These are phyloP conservation scores for Amblyteles armatorius DNA, from an alignment of 2,888 invertebrate genomes.

Conservation along the genomic window DNA sequence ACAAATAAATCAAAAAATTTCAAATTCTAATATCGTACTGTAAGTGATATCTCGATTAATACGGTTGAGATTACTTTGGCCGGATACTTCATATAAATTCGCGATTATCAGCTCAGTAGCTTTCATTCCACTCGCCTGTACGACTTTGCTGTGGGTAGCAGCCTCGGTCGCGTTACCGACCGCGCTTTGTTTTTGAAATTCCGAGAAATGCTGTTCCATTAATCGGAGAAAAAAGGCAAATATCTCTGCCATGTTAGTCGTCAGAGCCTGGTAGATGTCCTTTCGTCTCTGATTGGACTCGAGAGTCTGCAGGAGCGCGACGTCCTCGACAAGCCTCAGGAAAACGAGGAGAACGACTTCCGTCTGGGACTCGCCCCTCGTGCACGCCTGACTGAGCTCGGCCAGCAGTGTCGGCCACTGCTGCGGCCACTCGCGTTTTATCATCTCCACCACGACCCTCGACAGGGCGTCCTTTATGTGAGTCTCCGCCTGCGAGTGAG, in stretches of 20 bases:
- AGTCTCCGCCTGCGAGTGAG: conserved; percentile 87
- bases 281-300: conserved; percentile 95
- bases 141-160: conserved; percentile 91
- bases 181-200: conserved; percentile 89
- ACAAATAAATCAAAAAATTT: too few species aligned
- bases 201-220: conserved; percentile 92
- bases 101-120: rapidly evolving
- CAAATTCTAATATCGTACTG: too few species aligned
- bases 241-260: conserved; percentile 94
- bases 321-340: conserved; percentile 96
- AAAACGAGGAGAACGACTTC: conserved; percentile 96
- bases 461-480: conserved; percentile 95
- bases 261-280: conserved; percentile 95
- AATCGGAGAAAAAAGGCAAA: conserved; percentile 94
- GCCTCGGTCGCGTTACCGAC: conserved; percentile 89
- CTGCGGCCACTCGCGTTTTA: conserved; percentile 98
- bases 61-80: too few species aligned
- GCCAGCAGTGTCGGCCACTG: conserved; percentile 95
- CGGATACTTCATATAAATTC: too few species aligned
- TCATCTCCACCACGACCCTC: conserved; percentile 97
- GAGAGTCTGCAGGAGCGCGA: conserved; percentile 94
- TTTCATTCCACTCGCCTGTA: conserved; percentile 87
- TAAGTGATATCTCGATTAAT: too few species aligned
- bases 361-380: conserved; percentile 94
- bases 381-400: conserved; percentile 93